Evolutionary conservation across 2,888 invertebrate species (phyloP).

Genomic region (Ophion obscuratus): DNA sequence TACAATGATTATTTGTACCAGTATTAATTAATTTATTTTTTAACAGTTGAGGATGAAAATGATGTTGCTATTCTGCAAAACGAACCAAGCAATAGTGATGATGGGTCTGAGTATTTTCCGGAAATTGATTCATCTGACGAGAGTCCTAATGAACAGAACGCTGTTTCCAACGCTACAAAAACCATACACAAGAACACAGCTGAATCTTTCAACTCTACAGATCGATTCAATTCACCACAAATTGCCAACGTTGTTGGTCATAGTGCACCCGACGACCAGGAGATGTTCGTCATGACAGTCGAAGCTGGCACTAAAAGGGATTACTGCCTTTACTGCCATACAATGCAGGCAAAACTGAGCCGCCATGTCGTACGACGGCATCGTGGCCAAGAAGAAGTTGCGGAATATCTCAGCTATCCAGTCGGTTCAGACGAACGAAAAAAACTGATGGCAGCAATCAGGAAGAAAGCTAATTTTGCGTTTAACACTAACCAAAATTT

Average conservation of each 20-base stretch:
- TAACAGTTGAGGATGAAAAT: no score
- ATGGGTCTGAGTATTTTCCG: no score
- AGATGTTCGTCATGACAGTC: constrained; percentile 2
- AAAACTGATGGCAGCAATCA: constrained; percentile 33
- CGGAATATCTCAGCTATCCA: constrained; percentile 15
- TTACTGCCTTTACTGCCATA: constrained; percentile 53
- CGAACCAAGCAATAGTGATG: no score
- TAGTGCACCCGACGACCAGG: constrained; percentile 34
- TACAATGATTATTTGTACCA: no score
- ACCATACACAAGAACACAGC: no score
- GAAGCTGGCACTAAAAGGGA: constrained; percentile 39
- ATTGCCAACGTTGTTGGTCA: constrained; percentile 23
- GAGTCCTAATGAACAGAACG: no score
- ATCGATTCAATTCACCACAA: no score
- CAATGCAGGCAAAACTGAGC: constrained; percentile 46
- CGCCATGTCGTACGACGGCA: constrained; percentile 46
- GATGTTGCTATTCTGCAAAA: no score
- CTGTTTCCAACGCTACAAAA: no score
- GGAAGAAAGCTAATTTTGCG: constrained; percentile 46
- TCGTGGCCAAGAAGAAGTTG: constrained; percentile 39
- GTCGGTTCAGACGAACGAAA: constrained; percentile 34
- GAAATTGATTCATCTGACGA: no score
- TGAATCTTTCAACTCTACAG: no score
- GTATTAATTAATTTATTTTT: no score
- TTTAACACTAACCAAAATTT: constrained; percentile 31